Conservation (phyloP, 2,113 vertebrate genomes). For the Phoenicopterus ruber region DNA sequence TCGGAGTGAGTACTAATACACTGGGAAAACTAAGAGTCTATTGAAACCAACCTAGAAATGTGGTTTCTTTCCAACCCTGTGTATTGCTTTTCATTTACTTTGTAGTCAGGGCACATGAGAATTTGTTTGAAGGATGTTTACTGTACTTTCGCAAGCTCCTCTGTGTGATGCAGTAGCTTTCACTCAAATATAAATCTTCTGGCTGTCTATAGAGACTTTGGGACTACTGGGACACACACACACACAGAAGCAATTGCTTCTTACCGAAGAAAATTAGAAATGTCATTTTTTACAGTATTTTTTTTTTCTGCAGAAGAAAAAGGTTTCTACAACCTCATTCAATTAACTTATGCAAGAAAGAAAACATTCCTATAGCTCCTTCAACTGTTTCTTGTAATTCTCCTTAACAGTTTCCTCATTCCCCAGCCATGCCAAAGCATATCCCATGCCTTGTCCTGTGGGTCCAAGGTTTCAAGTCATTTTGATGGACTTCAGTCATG, state of each 20-base stretch:
- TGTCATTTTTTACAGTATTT: neutral
- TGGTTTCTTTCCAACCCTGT: conserved; percentile 46
- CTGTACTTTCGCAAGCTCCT: conserved; percentile 46
- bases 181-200: conserved; percentile 53
- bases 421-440: neutral
- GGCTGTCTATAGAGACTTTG: conserved; percentile 4
- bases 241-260: conserved; percentile 3
- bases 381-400: neutral
- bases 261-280: conserved; percentile 48
- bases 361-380: neutral
- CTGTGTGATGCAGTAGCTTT: conserved; percentile 43
- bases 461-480: neutral
- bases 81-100: conserved; percentile 63
- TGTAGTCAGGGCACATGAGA: conserved; percentile 65
- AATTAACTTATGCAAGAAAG: neutral
- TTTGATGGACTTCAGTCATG: neutral
- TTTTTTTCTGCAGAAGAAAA: neutral
- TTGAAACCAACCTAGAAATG: conserved; percentile 64
- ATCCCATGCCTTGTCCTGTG: neutral
- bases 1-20: conserved; percentile 56
- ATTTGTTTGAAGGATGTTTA: conserved; percentile 68
- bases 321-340: neutral
- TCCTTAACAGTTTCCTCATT: neutral
- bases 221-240: neutral
- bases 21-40: conserved; percentile 53